A percentile compares a stretch with the other conserved stretches of the same genome.
These are phyloP conservation scores for Drosophila kepulauana DNA, from an alignment of 1,140 invertebrate genomes.

Conservation along the genomic window DNA sequence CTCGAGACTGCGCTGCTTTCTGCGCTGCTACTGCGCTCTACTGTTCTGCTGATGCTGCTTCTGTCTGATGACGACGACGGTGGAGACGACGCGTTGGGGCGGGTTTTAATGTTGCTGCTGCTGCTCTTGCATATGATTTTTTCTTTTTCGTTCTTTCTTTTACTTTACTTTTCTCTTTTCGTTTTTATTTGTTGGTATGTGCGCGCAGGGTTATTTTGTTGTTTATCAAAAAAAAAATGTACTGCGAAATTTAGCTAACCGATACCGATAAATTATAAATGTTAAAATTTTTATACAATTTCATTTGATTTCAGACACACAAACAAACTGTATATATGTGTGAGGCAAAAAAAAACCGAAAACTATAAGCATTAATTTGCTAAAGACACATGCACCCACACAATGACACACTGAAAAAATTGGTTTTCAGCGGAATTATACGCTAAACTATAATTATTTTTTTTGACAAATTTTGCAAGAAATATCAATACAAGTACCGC, in stretches of 20 bases:
- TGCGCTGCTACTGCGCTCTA: slow-evolving; percentile 33
- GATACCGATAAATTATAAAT: slow-evolving; percentile 50
- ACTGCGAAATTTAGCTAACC: slow-evolving; percentile 44
- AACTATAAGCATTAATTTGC: slow-evolving; percentile 5
- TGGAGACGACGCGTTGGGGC: slow-evolving; percentile 40
- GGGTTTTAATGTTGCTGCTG: slow-evolving; percentile 50
- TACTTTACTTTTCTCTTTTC: not conserved
- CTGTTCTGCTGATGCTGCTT: slow-evolving; percentile 8
- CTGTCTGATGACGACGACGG: slow-evolving; percentile 20
- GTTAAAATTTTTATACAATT: slow-evolving; percentile 29
- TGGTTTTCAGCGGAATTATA: slow-evolving; percentile 7
- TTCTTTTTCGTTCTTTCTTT: slow-evolving; percentile 12
- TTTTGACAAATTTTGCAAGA: slow-evolving; percentile 1
- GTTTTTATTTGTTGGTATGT: slow-evolving; percentile 12
- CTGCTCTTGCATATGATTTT: slow-evolving; percentile 52
- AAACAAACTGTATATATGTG: slow-evolving; percentile 19
- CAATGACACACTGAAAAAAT: slow-evolving; percentile 23
- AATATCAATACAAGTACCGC: slow-evolving; percentile 25
- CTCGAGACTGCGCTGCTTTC: slow-evolving; percentile 15
- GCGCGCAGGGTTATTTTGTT: slow-evolving; percentile 48
- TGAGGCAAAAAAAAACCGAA: not conserved
- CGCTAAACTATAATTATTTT: not conserved
- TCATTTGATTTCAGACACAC: slow-evolving; percentile 36
- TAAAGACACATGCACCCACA: slow-evolving; percentile 14
- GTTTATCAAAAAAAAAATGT: slow-evolving; percentile 46